These are phyloP conservation scores for Neoniphon sammara DNA, from an alignment of 2,797 vertebrate genomes.

Conservation along the genomic window DNA sequence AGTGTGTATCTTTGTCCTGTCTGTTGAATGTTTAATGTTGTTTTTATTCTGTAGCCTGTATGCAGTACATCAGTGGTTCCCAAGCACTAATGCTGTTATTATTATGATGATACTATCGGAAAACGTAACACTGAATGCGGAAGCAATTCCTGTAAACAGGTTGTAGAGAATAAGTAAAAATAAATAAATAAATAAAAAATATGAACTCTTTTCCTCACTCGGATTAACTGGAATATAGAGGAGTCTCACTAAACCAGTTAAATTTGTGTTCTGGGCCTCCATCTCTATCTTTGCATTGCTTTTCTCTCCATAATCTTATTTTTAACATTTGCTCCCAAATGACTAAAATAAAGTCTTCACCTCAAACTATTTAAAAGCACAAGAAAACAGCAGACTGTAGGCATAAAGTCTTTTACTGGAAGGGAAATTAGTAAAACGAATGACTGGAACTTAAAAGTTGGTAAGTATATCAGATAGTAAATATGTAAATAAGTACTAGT, in stretches of 20 bases:
- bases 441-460: not conserved
- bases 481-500: no score
- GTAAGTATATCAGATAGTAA: not conserved
- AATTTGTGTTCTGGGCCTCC: not conserved
- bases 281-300: no score
- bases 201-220: not conserved
- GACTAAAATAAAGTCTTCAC: no score
- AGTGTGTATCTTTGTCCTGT: conserved; percentile 21
- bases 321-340: no score
- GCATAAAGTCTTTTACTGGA: not conserved
- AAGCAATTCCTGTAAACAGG: not conserved
- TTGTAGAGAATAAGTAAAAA: not conserved
- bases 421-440: not conserved
- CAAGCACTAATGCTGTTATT: conserved; percentile 4
- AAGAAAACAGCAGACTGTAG: no score
- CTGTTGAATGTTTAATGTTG: conserved; percentile 28
- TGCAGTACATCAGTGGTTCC: not conserved
- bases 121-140: not conserved
- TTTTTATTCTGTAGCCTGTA: conserved; percentile 15
- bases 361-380: no score
- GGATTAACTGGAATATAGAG: not conserved
- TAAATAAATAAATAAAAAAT: no score
- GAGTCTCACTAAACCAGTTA: not conserved
- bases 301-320: no score
- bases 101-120: not conserved